A percentile compares a stretch with the other conserved stretches of the same genome.
phyloP scores from a whole-genome alignment of 1,140 invertebrate species.

The Drosophila dunni region DNA sequence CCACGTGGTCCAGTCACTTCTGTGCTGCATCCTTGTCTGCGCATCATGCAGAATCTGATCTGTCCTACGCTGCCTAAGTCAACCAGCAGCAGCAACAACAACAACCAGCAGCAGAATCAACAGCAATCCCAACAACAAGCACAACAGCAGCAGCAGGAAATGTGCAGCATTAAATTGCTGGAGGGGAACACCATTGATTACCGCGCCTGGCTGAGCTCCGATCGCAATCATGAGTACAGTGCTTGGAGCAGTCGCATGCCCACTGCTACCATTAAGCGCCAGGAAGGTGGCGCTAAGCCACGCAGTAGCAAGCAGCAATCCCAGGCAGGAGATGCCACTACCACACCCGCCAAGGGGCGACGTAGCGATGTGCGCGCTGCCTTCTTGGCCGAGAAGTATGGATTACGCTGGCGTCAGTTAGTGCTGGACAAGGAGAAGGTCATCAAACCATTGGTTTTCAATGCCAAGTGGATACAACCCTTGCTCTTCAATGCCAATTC shows the following conservation, averaged over 20 bases:
- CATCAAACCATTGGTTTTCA: constrained; percentile 68
- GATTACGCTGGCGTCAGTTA: constrained; percentile 86
- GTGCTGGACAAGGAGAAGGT: constrained; percentile 67
- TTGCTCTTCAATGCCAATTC: constrained; percentile 97
- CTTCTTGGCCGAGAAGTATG: constrained; percentile 93
- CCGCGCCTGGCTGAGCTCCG: constrained; percentile 91
- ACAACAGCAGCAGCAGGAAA: constrained; percentile 84
- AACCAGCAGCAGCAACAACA: constrained; percentile 86
- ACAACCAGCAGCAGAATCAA: constrained; percentile 64
- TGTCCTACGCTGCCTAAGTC: constrained; percentile 88
- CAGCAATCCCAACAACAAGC: constrained; percentile 86
- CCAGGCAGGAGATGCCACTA: constrained; percentile 9
- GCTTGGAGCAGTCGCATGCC: constrained; percentile 87
- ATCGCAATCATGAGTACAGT: constrained; percentile 89
- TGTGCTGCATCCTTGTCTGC: constrained; percentile 89
- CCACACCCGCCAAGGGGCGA: constrained; percentile 38
- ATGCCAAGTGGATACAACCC: constrained; percentile 92
- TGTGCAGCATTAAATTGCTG: constrained; percentile 86
- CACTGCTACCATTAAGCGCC: constrained; percentile 22
- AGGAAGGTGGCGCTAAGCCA: constrained; percentile 16
- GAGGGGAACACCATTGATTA: constrained; percentile 90
- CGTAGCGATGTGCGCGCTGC: constrained; percentile 84
- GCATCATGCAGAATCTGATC: constrained; percentile 92
- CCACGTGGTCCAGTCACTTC: constrained; percentile 76
- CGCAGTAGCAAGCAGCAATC: constrained; percentile 24